Conservation (phyloP, 23 tunicate species). For the Clavelina lepadiformis region DNA sequence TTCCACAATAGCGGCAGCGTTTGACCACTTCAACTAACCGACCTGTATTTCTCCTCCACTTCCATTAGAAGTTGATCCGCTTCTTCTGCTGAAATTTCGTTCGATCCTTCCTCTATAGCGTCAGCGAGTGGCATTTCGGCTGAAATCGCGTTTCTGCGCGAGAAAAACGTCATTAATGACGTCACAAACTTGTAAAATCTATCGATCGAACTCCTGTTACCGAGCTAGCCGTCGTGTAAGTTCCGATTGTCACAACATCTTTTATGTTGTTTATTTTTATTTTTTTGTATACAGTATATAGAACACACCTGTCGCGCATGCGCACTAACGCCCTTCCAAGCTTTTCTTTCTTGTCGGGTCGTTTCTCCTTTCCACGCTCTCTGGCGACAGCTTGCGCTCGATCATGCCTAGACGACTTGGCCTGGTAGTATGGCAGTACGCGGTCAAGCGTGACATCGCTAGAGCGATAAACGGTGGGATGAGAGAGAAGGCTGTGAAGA, state of each 20-base stretch:
- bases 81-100: constrained; percentile 21
- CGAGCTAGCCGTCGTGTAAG: no score
- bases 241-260: no score
- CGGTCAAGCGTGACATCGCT: constrained; percentile 26
- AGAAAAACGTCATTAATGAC: neutral
- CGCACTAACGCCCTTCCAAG: constrained; percentile 12
- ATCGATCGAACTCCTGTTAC: no score
- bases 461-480: constrained; percentile 31
- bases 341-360: constrained; percentile 21
- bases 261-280: no score
- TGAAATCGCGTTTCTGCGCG: constrained; percentile 5
- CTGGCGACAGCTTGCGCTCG: constrained; percentile 30
- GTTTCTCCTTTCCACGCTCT: neutral
- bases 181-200: no score
- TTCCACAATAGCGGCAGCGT: no score
- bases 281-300: no score
- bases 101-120: constrained; percentile 19
- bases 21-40: neutral
- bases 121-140: constrained; percentile 48
- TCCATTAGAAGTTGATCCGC: constrained; percentile 48
- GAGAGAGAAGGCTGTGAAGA: constrained; percentile 49
- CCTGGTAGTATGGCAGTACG: constrained; percentile 29
- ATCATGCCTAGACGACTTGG: constrained; percentile 16
- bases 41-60: constrained; percentile 70
- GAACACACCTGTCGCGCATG: constrained; percentile 40